Evolutionary conservation across 2,888 invertebrate species (phyloP).

Genomic region (Pachycephus smyrnensis): DNA sequence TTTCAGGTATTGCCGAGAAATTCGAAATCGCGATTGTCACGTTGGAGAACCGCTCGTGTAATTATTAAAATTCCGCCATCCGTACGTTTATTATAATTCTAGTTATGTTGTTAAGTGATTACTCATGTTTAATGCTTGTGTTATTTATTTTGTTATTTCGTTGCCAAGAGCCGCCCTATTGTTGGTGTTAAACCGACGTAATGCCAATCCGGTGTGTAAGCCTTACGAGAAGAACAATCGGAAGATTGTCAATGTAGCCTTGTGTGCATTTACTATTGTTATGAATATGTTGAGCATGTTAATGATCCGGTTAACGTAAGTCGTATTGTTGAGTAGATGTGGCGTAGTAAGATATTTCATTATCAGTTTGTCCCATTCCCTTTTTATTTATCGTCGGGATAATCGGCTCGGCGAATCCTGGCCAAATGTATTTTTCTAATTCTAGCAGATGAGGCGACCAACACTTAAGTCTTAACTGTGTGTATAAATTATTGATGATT

Average conservation of each 20-base stretch:
- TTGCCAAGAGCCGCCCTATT: conserved; percentile 28
- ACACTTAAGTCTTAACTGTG: conserved; percentile 20
- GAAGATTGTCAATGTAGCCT: conserved; percentile 11
- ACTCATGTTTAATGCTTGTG: conserved; percentile 67
- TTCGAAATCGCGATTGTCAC: neutral
- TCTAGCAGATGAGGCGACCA: too few species aligned
- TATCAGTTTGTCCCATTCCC: neutral
- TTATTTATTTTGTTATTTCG: conserved; percentile 67
- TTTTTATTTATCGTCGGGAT: neutral
- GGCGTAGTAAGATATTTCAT: neutral
- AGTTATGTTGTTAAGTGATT: conserved; percentile 66
- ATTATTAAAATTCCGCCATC: conserved; percentile 57
- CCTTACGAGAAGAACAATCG: neutral
- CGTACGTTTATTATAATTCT: conserved; percentile 38
- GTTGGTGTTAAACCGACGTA: too few species aligned
- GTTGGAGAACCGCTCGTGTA: conserved; percentile 51
- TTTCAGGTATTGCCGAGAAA: neutral
- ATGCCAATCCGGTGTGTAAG: too few species aligned
- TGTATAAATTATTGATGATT: conserved; percentile 55
- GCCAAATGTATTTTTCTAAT: conserved; percentile 11
- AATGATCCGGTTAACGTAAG: neutral
- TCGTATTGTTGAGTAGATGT: conserved; percentile 2
- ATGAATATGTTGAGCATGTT: conserved; percentile 7
- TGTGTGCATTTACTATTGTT: conserved; percentile 25
- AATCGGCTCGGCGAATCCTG: neutral